These are phyloP conservation scores for Melanotaenia parkinsoni DNA, from an alignment of 2,797 vertebrate genomes.

Conservation along the genomic window DNA sequence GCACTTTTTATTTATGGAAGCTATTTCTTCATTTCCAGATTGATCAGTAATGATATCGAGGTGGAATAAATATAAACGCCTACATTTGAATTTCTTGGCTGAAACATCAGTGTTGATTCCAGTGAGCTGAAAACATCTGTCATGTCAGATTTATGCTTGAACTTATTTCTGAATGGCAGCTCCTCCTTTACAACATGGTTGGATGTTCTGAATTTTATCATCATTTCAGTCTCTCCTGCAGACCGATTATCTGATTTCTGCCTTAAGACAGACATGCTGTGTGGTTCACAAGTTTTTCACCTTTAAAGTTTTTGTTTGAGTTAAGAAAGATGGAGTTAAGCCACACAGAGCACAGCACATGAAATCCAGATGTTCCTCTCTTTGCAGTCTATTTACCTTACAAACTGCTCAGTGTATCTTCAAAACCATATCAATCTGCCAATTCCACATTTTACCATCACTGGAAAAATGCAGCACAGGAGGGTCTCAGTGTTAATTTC, in stretches of 20 bases:
- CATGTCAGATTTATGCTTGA: neutral
- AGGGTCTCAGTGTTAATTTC: no score
- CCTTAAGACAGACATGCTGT: no score
- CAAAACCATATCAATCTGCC: neutral
- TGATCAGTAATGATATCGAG: neutral
- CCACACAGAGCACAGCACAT: no score
- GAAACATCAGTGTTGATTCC: neutral
- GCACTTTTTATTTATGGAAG: neutral
- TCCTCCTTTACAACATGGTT: neutral
- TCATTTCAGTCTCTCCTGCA: neutral
- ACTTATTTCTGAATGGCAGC: neutral
- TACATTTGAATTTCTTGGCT: neutral
- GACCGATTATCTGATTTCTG: neutral
- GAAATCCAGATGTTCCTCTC: neutral
- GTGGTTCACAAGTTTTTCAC: no score
- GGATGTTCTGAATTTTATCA: neutral
- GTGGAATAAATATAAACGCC: neutral
- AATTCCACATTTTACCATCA: neutral
- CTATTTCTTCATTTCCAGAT: neutral
- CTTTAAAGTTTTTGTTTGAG: no score
- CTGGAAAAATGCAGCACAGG: neutral
- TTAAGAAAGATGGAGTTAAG: no score
- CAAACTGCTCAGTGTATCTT: neutral
- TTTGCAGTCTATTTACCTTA: neutral
- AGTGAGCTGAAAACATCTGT: neutral